Evolutionary conservation across 2,888 invertebrate genomes (phyloP), one percentile per base, ranked within the genome.

Genomic region (Mythimna ferrago): DNA sequence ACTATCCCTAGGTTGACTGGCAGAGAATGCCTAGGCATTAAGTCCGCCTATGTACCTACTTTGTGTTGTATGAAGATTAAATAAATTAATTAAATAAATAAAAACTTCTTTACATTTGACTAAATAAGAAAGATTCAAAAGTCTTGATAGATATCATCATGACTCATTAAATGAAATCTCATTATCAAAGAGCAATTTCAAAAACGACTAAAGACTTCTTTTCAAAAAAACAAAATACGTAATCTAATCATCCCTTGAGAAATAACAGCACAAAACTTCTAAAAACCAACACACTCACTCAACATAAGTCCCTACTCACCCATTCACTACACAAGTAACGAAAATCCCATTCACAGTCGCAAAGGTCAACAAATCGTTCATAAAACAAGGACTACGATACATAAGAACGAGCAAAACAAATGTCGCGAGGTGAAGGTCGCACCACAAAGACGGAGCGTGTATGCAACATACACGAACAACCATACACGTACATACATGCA

Each of bases 361-460:
- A 79, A 80, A 83, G 83, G 76, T 82, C 81, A 86, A 79, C 72
- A 82, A 81, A 85, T 83, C 85, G 81, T 78, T 78, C 80, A 83
- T 82, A 83, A 86, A 87, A 85, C 84, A 87, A 88, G 88, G 83
- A 86, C 78, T 68, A 76, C 80, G 82, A 86, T 16, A 48, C 79
- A 84, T 84, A 77, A 85, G 87, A 86, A 73, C 81, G 85, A 86
- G 84, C 89, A 84, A 85, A 86, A 86, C 78, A 76, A 82, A 76
- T 82, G 84, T 80, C 77, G 63, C 71, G 76, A 70, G 93, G 93
- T 93, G 92, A 94, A 94, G 94, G 94, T 92, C 93, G 89, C 82
- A 80, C 87, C 89, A 92, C 89, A 90, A 91, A 91, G 88, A 87
- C 82, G 81, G 53, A 67, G 56, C 71, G 60, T 79, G 78, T 63